Conservation (phyloP, 2,888 invertebrate genomes). For the Ectobius pallidus region DNA sequence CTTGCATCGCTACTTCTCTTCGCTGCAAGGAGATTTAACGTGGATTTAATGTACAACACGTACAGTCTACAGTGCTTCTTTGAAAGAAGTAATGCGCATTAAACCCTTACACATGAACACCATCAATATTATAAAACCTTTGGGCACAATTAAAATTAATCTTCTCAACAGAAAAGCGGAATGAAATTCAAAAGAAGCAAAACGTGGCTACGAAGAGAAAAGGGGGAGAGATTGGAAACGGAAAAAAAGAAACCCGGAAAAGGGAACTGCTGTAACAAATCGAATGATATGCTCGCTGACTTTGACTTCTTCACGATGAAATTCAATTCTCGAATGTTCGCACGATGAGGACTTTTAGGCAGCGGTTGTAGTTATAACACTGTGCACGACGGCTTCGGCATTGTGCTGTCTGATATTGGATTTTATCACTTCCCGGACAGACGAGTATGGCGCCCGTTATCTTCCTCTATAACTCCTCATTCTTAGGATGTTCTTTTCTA, state of each 20-base stretch:
- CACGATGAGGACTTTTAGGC: constrained; percentile 8
- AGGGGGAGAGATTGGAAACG: background rate
- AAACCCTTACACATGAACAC: background rate
- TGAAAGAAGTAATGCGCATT: background rate
- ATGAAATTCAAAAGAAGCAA: background rate
- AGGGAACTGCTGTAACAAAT: constrained; percentile 34
- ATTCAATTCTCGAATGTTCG: constrained; percentile 24
- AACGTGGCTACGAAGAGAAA: background rate
- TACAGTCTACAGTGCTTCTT: no score
- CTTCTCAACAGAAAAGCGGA: background rate
- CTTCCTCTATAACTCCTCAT: no score
- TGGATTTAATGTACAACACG: no score
- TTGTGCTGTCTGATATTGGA: constrained; percentile 26
- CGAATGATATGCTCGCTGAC: constrained; percentile 38
- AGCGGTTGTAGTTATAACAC: constrained; percentile 8
- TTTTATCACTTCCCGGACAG: constrained; percentile 30
- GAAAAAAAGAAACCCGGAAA: background rate
- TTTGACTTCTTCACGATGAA: constrained; percentile 27
- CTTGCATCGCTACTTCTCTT: no score
- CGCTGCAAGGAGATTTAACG: no score
- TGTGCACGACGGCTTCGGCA: constrained; percentile 16
- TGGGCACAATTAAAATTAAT: background rate
- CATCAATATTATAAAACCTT: background rate
- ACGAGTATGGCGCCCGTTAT: background rate
- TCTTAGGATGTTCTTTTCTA: background rate